Conservation (phyloP, 2,888 invertebrate species). For the Alviniconcha strummeri region DNA sequence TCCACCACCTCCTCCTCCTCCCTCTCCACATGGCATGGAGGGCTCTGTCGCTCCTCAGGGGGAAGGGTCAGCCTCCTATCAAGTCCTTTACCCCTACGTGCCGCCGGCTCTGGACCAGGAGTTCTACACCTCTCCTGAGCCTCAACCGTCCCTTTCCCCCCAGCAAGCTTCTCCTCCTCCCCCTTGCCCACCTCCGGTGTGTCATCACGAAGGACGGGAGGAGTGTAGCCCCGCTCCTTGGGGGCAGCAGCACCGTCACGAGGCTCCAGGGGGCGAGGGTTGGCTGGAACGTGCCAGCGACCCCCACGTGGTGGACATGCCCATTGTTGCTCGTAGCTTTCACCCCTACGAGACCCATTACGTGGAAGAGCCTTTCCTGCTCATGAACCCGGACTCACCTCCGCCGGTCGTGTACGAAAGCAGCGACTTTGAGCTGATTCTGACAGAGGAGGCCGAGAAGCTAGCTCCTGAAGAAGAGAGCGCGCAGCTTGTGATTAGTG, state of each 20-base stretch:
- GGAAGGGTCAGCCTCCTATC: conserved; percentile 38
- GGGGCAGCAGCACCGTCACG: neutral
- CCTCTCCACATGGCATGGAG: conserved; percentile 15
- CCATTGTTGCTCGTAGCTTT: conserved; percentile 39
- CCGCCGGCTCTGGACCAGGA: conserved; percentile 49
- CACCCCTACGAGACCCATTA: conserved; percentile 51
- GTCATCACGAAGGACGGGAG: neutral
- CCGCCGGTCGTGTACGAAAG: conserved; percentile 39
- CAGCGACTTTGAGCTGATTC: conserved; percentile 9
- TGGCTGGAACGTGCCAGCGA: neutral
- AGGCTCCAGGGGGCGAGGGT: neutral
- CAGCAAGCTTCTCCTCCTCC: neutral
- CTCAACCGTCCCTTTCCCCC: neutral
- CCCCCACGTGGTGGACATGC: conserved; percentile 36
- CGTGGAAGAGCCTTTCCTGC: conserved; percentile 49
- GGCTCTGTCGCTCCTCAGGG: neutral
- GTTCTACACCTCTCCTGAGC: conserved; percentile 31
- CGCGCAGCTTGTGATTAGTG: neutral
- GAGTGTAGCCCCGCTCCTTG: neutral
- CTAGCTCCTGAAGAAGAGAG: neutral
- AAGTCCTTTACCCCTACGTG: conserved; percentile 49
- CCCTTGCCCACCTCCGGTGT: neutral
- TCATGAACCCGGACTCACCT: conserved; percentile 44
- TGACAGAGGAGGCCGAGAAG: conserved; percentile 7
- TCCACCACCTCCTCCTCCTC: conserved; percentile 21